Evolutionary conservation across 2,888 invertebrate genomes (phyloP).

Genomic region (Acronicta aceris): DNA sequence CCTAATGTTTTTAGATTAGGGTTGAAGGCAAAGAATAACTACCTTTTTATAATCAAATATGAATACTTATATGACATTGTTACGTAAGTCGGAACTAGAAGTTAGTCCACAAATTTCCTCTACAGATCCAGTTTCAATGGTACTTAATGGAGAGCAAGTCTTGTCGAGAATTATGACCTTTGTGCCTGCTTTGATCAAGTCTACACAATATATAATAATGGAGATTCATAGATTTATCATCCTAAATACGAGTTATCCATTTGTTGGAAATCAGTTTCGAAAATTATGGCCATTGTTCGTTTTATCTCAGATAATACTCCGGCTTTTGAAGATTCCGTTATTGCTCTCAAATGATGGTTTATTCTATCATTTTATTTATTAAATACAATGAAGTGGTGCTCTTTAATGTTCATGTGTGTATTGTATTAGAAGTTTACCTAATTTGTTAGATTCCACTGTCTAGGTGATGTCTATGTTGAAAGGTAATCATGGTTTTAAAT

Average conservation of each 20-base stretch:
- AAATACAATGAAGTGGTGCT: conserved; percentile 55
- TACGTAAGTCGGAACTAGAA: conserved; percentile 47
- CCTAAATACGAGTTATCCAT: conserved; percentile 19
- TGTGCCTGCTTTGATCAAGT: conserved; percentile 54
- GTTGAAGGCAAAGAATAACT: too few species aligned
- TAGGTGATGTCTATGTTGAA: conserved; percentile 69
- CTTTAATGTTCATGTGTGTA: conserved; percentile 45
- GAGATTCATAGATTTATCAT: conserved; percentile 31
- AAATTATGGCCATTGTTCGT: conserved; percentile 21
- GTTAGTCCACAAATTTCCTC: conserved; percentile 44
- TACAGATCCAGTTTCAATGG: conserved; percentile 62
- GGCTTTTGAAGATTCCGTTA: conserved; percentile 4
- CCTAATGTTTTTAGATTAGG: conserved; percentile 1
- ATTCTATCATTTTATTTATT: neutral
- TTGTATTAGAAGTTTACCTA: conserved; percentile 55
- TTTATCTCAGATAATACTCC: conserved; percentile 14
- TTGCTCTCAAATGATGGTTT: neutral
- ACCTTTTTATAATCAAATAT: too few species aligned
- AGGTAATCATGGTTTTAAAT: conserved; percentile 67
- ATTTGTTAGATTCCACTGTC: conserved; percentile 67
- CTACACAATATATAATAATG: conserved; percentile 33
- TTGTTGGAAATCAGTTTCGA: conserved; percentile 30
- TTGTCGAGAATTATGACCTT: conserved; percentile 64
- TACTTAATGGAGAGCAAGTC: conserved; percentile 63
- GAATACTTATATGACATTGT: conserved; percentile 18